These are phyloP conservation scores for Coleophora deauratella DNA, from an alignment of 2,888 invertebrate species.

Conservation along the genomic window DNA sequence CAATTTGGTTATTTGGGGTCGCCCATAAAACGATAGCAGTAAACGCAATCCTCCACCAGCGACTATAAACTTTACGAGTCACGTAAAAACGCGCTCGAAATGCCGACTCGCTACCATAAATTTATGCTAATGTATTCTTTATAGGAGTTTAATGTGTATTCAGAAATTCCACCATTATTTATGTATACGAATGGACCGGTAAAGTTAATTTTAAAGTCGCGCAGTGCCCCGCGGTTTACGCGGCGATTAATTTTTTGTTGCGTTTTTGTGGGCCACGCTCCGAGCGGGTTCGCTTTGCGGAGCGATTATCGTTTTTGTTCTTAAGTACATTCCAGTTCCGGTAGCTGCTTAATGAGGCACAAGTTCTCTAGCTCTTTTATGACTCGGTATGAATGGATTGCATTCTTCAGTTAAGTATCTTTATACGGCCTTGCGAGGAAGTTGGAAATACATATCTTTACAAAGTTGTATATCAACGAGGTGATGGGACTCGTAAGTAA, in stretches of 20 bases:
- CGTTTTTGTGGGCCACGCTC: constrained; percentile 41
- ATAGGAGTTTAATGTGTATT: constrained; percentile 75
- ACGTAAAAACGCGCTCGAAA: constrained; percentile 73
- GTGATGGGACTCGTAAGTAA: constrained; percentile 46
- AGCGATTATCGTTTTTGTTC: constrained; percentile 40
- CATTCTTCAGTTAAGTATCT: constrained; percentile 15
- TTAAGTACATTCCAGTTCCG: constrained; percentile 24
- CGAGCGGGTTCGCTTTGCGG: constrained; percentile 38
- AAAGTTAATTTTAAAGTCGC: constrained; percentile 73
- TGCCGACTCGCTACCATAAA: constrained; percentile 72
- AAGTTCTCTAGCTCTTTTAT: constrained; percentile 12
- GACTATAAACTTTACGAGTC: constrained; percentile 74
- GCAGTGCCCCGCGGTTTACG: constrained; percentile 55
- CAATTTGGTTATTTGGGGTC: constrained; percentile 73
- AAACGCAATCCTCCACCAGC: constrained; percentile 74
- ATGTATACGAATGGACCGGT: constrained; percentile 72
- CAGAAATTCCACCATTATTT: constrained; percentile 73
- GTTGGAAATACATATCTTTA: constrained; percentile 11
- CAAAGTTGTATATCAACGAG: constrained; percentile 39
- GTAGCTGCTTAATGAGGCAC: constrained; percentile 31
- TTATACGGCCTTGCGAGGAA: too few species aligned
- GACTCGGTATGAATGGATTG: constrained; percentile 26
- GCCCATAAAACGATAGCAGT: constrained; percentile 71
- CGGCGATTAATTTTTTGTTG: constrained; percentile 52
- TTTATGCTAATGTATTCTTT: constrained; percentile 75